Conservation (phyloP, 2,888 invertebrate genomes). For the Patella caerulea region DNA sequence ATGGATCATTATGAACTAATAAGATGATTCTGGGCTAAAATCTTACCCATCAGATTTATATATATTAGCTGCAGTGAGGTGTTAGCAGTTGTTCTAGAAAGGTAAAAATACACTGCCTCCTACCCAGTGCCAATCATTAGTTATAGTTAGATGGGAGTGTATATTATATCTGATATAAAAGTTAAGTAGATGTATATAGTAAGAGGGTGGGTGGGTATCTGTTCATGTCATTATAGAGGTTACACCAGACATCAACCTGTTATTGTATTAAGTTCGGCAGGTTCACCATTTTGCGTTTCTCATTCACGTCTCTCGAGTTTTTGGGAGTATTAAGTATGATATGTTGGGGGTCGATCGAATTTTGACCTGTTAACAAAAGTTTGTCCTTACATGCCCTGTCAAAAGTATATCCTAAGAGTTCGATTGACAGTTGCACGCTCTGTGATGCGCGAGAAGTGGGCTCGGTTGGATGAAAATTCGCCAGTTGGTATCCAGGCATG, state of each 20-base stretch:
- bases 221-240: not conserved
- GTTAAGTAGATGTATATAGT: not conserved
- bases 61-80: too few species aligned
- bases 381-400: slow-evolving; percentile 20
- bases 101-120: too few species aligned
- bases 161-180: slow-evolving; percentile 4
- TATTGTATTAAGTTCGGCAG: slow-evolving; percentile 19
- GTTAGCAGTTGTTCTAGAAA: too few species aligned
- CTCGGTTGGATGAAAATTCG: slow-evolving; percentile 5
- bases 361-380: slow-evolving; percentile 13
- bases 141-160: slow-evolving; percentile 5
- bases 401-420: slow-evolving; percentile 13
- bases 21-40: too few species aligned
- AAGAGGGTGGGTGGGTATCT: not conserved
- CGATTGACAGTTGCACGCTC: slow-evolving; percentile 14
- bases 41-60: too few species aligned
- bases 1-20: too few species aligned
- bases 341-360: slow-evolving; percentile 15
- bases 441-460: slow-evolving; percentile 9
- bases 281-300: slow-evolving; percentile 21
- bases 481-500: not conserved
- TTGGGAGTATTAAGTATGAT: slow-evolving; percentile 10
- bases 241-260: slow-evolving; percentile 16
- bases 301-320: slow-evolving; percentile 11
- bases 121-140: not conserved